Evolutionary conservation across 2,797 vertebrate genomes (phyloP).

Genomic region (Hozukius guyotensis): DNA sequence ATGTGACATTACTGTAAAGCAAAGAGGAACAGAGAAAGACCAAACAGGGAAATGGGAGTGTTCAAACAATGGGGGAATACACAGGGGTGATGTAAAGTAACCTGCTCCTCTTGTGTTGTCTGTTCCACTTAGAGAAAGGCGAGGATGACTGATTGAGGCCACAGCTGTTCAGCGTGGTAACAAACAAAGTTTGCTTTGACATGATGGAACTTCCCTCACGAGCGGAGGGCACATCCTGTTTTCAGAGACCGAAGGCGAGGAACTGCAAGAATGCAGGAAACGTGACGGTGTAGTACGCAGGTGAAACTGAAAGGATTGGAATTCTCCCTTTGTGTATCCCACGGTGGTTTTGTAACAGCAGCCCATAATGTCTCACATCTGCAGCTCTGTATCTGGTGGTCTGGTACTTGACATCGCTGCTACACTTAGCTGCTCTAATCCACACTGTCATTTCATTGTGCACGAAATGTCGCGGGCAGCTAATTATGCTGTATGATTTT

Average conservation of each 20-base stretch:
- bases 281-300: neutral
- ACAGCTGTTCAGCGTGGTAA: constrained; percentile 67
- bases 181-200: constrained; percentile 61
- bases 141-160: constrained; percentile 73
- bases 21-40: constrained; percentile 9
- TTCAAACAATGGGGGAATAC: constrained; percentile 40
- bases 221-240: constrained; percentile 67
- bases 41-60: constrained; percentile 22
- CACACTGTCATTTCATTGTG: constrained; percentile 20
- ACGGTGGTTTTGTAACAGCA: neutral
- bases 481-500: constrained; percentile 58
- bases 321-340: neutral
- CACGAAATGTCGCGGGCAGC: constrained; percentile 31
- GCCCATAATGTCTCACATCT: neutral
- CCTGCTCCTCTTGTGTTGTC: constrained; percentile 57
- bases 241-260: constrained; percentile 27
- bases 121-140: constrained; percentile 65
- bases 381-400: neutral
- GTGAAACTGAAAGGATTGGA: constrained; percentile 37
- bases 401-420: constrained; percentile 16
- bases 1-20: constrained; percentile 37
- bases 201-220: constrained; percentile 66
- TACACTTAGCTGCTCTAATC: constrained; percentile 29
- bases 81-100: constrained; percentile 38
- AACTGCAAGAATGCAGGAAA: constrained; percentile 53